These are phyloP conservation scores for Calliopsis andreniformis DNA, from an alignment of 1,140 invertebrate genomes.

Conservation along the genomic window DNA sequence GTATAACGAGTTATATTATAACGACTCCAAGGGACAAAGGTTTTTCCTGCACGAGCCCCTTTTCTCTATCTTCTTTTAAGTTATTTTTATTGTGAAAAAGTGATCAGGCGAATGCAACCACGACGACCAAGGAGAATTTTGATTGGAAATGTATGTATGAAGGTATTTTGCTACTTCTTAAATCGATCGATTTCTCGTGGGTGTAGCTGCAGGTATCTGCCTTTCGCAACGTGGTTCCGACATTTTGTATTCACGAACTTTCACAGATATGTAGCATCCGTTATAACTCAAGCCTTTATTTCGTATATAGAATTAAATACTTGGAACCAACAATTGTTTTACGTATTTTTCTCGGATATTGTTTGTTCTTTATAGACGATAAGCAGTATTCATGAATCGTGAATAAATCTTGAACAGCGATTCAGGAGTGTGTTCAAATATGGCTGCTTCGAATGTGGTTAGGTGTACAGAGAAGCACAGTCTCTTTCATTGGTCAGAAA, in stretches of 20 bases:
- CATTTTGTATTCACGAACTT: slow-evolving; percentile 53
- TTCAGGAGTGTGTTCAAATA: slow-evolving; percentile 38
- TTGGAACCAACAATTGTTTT: neutral
- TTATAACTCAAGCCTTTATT: neutral
- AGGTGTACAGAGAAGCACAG: neutral
- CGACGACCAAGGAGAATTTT: slow-evolving; percentile 22
- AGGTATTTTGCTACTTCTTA: neutral
- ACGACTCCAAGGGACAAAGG: neutral
- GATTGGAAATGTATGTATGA: slow-evolving; percentile 48
- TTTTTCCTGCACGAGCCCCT: neutral
- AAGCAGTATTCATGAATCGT: neutral
- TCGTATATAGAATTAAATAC: neutral
- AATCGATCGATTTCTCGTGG: neutral
- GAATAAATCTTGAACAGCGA: neutral
- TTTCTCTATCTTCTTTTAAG: slow-evolving; percentile 1
- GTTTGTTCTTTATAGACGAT: neutral
- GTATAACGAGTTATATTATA: neutral
- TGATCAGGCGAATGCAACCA: slow-evolving; percentile 15
- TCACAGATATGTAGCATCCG: neutral
- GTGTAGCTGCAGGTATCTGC: slow-evolving; percentile 8
- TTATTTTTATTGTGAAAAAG: slow-evolving; percentile 8
- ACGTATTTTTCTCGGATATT: neutral
- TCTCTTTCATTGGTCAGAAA: neutral
- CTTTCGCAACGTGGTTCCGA: slow-evolving; percentile 54
- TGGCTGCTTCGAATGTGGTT: slow-evolving; percentile 35